A percentile compares a stretch with the other conserved stretches of the same genome.
Evolutionary conservation across 2,888 invertebrate species (phyloP).

Genomic region (Pristionchus entomophagus): DNA sequence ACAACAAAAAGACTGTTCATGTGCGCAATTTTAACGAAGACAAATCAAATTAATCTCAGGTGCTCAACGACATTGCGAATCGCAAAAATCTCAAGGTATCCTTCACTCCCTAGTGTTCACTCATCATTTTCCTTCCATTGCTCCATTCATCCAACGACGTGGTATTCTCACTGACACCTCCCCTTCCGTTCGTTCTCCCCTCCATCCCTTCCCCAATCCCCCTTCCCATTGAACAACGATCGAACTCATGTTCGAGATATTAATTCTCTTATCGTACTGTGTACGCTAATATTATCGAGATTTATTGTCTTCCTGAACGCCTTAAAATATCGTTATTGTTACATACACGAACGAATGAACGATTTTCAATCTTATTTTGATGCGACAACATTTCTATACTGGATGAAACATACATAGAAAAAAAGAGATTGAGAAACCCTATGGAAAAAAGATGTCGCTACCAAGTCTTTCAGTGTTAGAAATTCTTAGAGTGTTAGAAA

Average conservation of each 20-base stretch:
- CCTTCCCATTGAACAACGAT: background rate
- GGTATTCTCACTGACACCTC: background rate
- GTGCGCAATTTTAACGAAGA: no score
- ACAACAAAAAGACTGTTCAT: no score
- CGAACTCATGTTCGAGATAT: background rate
- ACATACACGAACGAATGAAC: background rate
- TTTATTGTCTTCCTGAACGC: background rate
- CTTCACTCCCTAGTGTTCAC: constrained; percentile 17
- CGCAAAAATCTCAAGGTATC: constrained; percentile 44
- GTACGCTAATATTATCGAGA: constrained; percentile 13
- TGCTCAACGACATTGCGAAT: constrained; percentile 46
- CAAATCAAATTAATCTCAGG: background rate
- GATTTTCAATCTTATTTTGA: no score
- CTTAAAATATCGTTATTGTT: background rate
- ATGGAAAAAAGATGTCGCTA: no score
- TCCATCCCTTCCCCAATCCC: no score
- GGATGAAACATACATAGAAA: no score
- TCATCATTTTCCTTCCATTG: background rate
- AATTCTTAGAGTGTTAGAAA: no score
- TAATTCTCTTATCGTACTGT: background rate
- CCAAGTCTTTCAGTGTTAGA: no score
- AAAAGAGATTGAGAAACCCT: no score
- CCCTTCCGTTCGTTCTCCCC: no score
- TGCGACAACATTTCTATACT: no score
- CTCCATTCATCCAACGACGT: background rate